These are phyloP conservation scores for Turritopsis dohrnii DNA, from an alignment of 30 jellyfish, hydroid and myxozoan species.

Conservation along the genomic window DNA sequence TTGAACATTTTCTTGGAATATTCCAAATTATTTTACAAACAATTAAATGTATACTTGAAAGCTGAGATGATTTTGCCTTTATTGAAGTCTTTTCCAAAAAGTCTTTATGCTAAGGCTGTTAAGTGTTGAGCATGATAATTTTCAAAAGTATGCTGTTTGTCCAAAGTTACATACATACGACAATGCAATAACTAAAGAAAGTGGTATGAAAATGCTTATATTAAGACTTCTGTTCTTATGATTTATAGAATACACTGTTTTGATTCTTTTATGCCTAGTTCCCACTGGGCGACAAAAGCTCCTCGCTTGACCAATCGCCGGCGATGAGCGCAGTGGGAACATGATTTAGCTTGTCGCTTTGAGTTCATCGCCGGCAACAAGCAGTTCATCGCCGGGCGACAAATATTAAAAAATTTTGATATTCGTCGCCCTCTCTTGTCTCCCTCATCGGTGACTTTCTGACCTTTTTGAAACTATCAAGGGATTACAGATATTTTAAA, in stretches of 20 bases:
- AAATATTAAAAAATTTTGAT: too few species aligned
- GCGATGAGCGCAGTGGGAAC: too few species aligned
- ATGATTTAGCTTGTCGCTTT: too few species aligned
- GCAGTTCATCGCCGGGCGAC: too few species aligned
- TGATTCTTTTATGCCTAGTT: too few species aligned
- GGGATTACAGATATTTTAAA: too few species aligned
- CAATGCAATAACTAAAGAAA: background rate
- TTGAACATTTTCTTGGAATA: conserved; percentile 1
- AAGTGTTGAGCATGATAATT: background rate
- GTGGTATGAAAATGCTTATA: background rate
- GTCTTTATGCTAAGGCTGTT: background rate
- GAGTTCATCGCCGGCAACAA: too few species aligned
- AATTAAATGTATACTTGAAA: background rate
- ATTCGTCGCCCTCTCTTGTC: too few species aligned
- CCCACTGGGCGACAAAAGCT: too few species aligned
- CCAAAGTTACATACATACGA: background rate
- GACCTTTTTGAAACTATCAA: too few species aligned
- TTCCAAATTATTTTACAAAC: background rate
- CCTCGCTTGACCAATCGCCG: too few species aligned
- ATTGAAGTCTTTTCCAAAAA: background rate
- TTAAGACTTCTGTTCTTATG: background rate
- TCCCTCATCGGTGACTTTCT: too few species aligned
- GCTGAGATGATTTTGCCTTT: background rate
- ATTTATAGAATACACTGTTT: background rate
- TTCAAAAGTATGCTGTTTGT: conserved; percentile 6